Conservation (phyloP, 2,888 invertebrate genomes). For the Rhagium mordax region DNA sequence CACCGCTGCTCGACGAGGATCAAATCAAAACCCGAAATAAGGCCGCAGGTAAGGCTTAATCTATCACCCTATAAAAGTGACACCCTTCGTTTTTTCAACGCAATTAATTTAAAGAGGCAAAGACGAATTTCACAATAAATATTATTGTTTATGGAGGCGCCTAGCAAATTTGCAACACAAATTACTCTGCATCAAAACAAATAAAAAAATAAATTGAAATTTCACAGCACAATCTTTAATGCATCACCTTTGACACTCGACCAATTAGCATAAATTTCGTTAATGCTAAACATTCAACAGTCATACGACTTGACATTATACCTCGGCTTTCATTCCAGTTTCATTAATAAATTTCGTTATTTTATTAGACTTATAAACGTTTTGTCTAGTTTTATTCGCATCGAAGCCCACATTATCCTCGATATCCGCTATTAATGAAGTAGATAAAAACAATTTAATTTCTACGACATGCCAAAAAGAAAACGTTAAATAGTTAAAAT, state of each 20-base stretch:
- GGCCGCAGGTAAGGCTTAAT: slow-evolving; percentile 61
- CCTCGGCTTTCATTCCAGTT: neutral
- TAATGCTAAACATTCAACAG: slow-evolving; percentile 5
- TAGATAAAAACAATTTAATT: neutral
- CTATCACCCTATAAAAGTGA: neutral
- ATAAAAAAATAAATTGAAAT: slow-evolving; percentile 31
- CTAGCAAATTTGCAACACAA: neutral
- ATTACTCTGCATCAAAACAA: slow-evolving; percentile 15
- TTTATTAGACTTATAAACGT: slow-evolving; percentile 2
- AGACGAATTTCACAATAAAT: slow-evolving; percentile 12
- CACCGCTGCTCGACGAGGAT: slow-evolving; percentile 65
- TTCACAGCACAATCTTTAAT: slow-evolving; percentile 35
- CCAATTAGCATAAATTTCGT: slow-evolving; percentile 41
- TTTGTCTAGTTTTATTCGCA: neutral
- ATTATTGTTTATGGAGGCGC: slow-evolving; percentile 32
- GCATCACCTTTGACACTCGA: slow-evolving; percentile 49
- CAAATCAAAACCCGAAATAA: slow-evolving; percentile 62
- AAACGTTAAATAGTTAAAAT: neutral
- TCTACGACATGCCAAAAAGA: neutral
- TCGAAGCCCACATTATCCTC: neutral
- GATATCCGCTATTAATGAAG: neutral
- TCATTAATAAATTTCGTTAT: slow-evolving; percentile 22
- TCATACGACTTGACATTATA: slow-evolving; percentile 2
- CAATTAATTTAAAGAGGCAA: neutral
- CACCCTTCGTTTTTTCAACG: neutral